Percentiles rank a stretch among this genome's conserved stretches.
phyloP scores from a whole-genome alignment of 2,888 invertebrate genomes.

The Teleogryllus oceanicus region DNA sequence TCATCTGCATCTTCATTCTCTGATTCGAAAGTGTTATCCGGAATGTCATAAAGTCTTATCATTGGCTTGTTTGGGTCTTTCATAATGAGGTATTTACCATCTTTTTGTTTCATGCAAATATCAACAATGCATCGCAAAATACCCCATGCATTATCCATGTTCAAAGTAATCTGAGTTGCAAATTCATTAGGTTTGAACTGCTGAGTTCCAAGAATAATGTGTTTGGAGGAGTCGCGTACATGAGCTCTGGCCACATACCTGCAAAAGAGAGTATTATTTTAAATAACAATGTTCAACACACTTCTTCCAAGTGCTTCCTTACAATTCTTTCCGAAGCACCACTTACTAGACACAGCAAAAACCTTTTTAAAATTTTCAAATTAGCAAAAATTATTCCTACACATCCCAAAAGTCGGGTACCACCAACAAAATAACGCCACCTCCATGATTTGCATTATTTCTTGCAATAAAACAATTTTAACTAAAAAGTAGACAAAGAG shows the following conservation, averaged over 20 bases:
- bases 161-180: constrained; percentile 96
- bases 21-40: constrained; percentile 97
- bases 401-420: no score
- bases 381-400: no score
- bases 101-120: constrained; percentile 93
- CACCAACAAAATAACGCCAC: no score
- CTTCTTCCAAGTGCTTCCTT: background rate
- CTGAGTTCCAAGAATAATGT: constrained; percentile 94
- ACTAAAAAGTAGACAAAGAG: no score
- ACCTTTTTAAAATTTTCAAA: no score
- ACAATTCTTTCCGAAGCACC: background rate
- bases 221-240: constrained; percentile 90
- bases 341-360: background rate
- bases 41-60: constrained; percentile 95
- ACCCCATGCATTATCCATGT: constrained; percentile 99
- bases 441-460: no score
- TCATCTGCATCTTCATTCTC: constrained; percentile 90
- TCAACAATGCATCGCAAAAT: constrained; percentile 96
- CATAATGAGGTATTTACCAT: constrained; percentile 93
- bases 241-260: constrained; percentile 93
- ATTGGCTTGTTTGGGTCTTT: constrained; percentile 99
- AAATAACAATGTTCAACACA: background rate
- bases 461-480: no score
- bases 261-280: constrained; percentile 36
- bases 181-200: constrained; percentile 98